A percentile compares a stretch with the other conserved stretches of the same genome.
Evolutionary conservation across 2,113 vertebrate species (phyloP).

Genomic region (Planiliza haematocheilus): DNA sequence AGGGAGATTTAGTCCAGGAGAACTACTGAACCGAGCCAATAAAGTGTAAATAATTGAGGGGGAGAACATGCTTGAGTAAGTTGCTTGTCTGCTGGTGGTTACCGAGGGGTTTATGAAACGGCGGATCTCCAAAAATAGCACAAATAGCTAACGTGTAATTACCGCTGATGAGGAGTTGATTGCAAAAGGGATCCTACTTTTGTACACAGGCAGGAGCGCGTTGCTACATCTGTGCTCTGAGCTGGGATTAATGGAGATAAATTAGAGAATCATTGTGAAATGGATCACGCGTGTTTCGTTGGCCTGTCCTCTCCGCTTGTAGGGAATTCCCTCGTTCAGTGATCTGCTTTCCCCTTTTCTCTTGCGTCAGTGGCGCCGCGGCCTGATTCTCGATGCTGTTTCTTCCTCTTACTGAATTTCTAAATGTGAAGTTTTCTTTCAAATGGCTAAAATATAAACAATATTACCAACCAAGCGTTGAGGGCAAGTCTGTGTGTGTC

Average conservation of each 20-base stretch:
- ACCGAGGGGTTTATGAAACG: slow-evolving; percentile 62
- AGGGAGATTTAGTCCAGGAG: slow-evolving; percentile 32
- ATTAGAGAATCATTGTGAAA: slow-evolving; percentile 76
- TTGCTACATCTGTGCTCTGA: slow-evolving; percentile 63
- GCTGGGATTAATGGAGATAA: slow-evolving; percentile 72
- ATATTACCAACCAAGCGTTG: neutral
- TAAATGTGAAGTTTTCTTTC: neutral
- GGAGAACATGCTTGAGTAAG: slow-evolving; percentile 69
- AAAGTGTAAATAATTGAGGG: slow-evolving; percentile 67
- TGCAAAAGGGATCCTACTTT: slow-evolving; percentile 76
- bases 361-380: slow-evolving; percentile 15
- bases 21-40: slow-evolving; percentile 58
- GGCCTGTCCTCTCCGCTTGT: slow-evolving; percentile 39
- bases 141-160: slow-evolving; percentile 78
- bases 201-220: slow-evolving; percentile 44
- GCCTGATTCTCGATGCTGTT: neutral
- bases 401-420: neutral
- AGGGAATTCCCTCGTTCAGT: slow-evolving; percentile 64
- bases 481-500: neutral
- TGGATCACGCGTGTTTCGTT: slow-evolving; percentile 70
- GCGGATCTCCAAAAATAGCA: slow-evolving; percentile 78
- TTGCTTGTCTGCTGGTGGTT: slow-evolving; percentile 56
- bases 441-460: neutral
- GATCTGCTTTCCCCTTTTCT: slow-evolving; percentile 12
- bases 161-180: slow-evolving; percentile 82